Evolutionary conservation across 2,888 invertebrate genomes (phyloP), one percentile per base, ranked within the genome.

Genomic region (Apeira syringaria): DNA sequence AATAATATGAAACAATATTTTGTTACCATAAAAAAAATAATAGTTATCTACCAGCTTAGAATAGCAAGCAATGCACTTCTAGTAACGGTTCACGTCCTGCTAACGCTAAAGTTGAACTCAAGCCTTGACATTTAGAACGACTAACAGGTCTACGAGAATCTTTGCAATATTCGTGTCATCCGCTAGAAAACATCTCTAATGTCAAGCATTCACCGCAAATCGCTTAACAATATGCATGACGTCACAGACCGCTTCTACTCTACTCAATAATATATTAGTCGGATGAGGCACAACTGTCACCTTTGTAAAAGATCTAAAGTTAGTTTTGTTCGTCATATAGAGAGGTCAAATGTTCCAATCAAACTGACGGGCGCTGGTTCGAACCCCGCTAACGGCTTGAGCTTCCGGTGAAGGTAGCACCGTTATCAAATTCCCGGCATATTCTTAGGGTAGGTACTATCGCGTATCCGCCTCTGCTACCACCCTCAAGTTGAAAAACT

Each of bases 181-280:
- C 37, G 28, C 47, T 41, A 47, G 47, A 52, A 42, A 42, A 41
- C 46, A 49, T 41, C 47, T 52, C 39, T 55, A 33, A 54, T 50
- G 46, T 56, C 43, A 44, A 47, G 35, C 44, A 46, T 57, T 48
- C 46, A 36, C 51, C 53, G 37, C 50, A 51, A 62, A 60, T 57
- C 47, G 45, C 53, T 59, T 46, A 56, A 64, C 59, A 64, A 61
- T 67, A 40, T 48, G 48, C 55, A 59, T 48, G 34, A 30, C 17
- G 15, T 31, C 34, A 35, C 11, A 7, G 27, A 42, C 42, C 31
- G 53, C 54, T 47, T 51, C 53, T 53, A 54, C 53, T 61, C 50
- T 6, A 36, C 32, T 39, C 29, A 66, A 63, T 61, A 52, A 55
- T 45, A 45, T 48, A 49, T 53, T 49, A 41, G 47, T 49, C 29